Evolutionary conservation across 2,888 invertebrate genomes (phyloP), one percentile per base, ranked within the genome.

Genomic region (Dorcus hopei): DNA sequence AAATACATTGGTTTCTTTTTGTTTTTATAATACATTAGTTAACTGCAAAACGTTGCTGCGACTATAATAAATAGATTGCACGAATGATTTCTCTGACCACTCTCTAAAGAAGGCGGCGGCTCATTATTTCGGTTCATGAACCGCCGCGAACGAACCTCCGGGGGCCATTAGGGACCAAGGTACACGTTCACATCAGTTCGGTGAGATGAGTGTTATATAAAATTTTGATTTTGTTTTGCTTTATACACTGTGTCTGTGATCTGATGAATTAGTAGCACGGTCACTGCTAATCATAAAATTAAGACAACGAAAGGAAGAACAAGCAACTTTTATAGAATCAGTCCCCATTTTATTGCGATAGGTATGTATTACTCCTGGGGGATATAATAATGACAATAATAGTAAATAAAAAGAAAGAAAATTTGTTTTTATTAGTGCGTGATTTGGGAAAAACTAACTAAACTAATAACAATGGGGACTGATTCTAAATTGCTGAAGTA

Each of bases 11-110:
- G 70, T 69, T 70, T 70, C 70, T 58, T 52, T 57, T 54, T 43
- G 16, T 68, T 72, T 14, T 67, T 72, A 73, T 69, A 71, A 72
- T 73, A 74, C 70, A 74, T 73, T 72, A 69, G 65, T 67, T 72
- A 73, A 70, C 74, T 73, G 73, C 74, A 73, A 72, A 70, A 70
- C 64, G 72, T 72, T 68, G 72, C 70, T 68, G 72, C 70, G 65
- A 72, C 68, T 73, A 73, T 68, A 72, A 70, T 73, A 73, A 72
- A 72, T 74, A 74, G 74, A 77, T 77, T 77, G 77, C 77, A 77
- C 77, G 67, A 67, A 66, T 65, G 70, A 64, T 69, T 73, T 67
- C 71, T 72, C 70, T 70, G 70, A 72, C 58, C 58, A 57, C 50
- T 59, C 62, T 64, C 57, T 59, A 64, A 50, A 57, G 54, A 59